Evolutionary conservation across 1,140 invertebrate genomes (phyloP).

Genomic region (Drosophila arizonae): DNA sequence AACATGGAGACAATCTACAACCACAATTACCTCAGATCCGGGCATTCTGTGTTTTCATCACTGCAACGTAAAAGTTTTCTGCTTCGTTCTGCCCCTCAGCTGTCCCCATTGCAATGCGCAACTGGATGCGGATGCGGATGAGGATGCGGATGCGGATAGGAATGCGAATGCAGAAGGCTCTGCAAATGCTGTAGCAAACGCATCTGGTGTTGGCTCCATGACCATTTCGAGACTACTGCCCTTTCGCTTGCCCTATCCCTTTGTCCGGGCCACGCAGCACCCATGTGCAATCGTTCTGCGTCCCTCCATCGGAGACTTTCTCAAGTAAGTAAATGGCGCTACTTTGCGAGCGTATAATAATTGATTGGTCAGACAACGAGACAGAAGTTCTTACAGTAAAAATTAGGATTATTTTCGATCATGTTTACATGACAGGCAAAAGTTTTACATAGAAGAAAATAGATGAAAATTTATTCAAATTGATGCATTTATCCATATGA

Average conservation of each 20-base stretch:
- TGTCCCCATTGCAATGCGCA: constrained; percentile 88
- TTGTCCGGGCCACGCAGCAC: constrained; percentile 88
- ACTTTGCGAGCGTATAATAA: background rate
- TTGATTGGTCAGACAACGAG: background rate
- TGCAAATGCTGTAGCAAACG: background rate
- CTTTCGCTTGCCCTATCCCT: constrained; percentile 91
- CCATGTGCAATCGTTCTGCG: constrained; percentile 90
- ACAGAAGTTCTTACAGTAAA: background rate
- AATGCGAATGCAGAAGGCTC: background rate
- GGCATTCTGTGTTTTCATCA: constrained; percentile 92
- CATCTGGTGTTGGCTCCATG: constrained; percentile 12
- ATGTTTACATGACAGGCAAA: too few relatives aligned
- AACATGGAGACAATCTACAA: constrained; percentile 37
- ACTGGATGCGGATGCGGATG: constrained; percentile 80
- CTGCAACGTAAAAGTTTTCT: constrained; percentile 90
- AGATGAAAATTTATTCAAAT: too few relatives aligned
- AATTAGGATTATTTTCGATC: too few relatives aligned
- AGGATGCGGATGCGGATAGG: constrained; percentile 14
- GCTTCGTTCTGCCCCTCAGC: constrained; percentile 87
- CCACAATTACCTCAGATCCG: constrained; percentile 85
- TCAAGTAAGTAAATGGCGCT: constrained; percentile 86
- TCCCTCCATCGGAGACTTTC: constrained; percentile 91
- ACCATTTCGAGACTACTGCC: constrained; percentile 84
- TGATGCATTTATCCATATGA: too few relatives aligned
- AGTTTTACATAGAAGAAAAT: too few relatives aligned